Conservation (phyloP, 2,797 vertebrate genomes). For the Harpagifer antarcticus region DNA sequence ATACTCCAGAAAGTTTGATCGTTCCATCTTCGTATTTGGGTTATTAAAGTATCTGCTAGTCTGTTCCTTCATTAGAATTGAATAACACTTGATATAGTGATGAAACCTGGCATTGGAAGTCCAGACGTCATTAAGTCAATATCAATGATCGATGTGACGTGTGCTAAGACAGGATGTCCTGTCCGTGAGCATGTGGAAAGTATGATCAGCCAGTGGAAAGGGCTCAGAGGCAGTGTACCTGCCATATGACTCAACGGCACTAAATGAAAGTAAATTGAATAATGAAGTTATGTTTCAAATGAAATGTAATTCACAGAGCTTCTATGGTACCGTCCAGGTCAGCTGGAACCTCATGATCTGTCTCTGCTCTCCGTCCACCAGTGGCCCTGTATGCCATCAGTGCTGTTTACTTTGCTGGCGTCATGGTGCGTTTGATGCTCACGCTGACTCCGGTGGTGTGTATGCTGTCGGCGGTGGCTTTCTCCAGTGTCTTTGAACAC, state of each 20-base stretch:
- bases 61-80: no score
- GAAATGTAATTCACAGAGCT: background rate
- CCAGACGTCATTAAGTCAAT: no score
- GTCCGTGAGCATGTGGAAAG: no score
- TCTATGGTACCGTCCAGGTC: background rate
- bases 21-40: no score
- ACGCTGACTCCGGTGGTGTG: conserved; percentile 97
- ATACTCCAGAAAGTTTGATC: no score
- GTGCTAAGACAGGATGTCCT: no score
- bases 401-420: conserved; percentile 94
- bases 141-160: no score
- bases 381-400: conserved; percentile 96
- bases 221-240: no score
- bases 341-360: conserved; percentile 4
- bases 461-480: conserved; percentile 97
- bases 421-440: conserved; percentile 98
- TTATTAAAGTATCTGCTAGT: no score
- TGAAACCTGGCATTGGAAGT: no score
- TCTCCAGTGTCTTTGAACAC: conserved; percentile 97
- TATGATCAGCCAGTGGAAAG: no score
- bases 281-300: background rate
- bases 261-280: background rate
- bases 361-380: conserved; percentile 59
- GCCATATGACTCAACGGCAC: conserved; percentile 7
- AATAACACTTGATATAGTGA: no score